Conservation (phyloP, 92 coral and sea anemone genomes). For the Plumapathes pennacea region DNA sequence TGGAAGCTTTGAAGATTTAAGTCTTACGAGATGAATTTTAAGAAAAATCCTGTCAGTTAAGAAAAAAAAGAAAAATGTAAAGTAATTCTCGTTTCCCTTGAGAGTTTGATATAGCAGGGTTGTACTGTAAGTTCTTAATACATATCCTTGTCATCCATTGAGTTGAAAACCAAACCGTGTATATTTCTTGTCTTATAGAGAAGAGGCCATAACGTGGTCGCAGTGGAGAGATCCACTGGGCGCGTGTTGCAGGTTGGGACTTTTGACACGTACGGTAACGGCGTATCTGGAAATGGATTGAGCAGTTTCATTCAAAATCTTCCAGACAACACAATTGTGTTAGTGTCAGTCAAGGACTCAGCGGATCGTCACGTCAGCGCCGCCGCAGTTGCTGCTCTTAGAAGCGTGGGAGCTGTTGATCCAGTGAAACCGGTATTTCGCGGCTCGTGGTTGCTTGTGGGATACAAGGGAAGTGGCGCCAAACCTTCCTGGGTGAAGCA, state of each 20-base stretch:
- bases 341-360: conserved; percentile 47
- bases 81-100: too few relatives aligned
- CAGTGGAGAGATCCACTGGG: conserved; percentile 32
- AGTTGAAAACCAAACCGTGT: too few relatives aligned
- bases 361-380: conserved; percentile 7
- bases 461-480: conserved; percentile 63
- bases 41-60: too few relatives aligned
- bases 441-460: conserved; percentile 60
- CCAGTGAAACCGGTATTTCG: conserved; percentile 38
- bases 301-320: conserved; percentile 34
- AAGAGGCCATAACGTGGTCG: conserved; percentile 71
- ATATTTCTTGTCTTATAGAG: too few relatives aligned
- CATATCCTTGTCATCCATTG: too few relatives aligned
- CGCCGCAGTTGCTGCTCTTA: conserved; percentile 42
- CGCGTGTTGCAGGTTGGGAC: conserved; percentile 4
- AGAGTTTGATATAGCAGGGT: too few relatives aligned
- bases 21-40: too few relatives aligned
- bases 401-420: conserved; percentile 38
- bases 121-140: too few relatives aligned
- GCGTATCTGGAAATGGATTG: conserved; percentile 29
- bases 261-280: conserved; percentile 53
- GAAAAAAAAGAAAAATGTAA: too few relatives aligned
- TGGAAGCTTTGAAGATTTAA: too few relatives aligned
- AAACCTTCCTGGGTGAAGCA: conserved; percentile 68
- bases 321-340: conserved; percentile 35